These are phyloP conservation scores for Kuschelorhynchus macadamiae DNA, from an alignment of 2,888 invertebrate genomes.

Conservation along the genomic window DNA sequence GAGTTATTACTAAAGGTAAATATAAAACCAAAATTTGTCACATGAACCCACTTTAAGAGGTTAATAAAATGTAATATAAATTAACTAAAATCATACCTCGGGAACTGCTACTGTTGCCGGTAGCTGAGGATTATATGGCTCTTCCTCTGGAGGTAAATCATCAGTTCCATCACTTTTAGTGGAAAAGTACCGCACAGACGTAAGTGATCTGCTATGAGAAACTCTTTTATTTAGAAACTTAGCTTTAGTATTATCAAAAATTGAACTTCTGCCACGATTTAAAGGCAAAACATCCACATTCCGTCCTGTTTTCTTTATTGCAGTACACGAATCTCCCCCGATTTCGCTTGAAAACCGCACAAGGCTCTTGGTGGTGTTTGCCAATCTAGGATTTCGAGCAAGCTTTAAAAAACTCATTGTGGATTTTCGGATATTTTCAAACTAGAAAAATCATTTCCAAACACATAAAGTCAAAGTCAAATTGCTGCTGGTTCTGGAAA, in stretches of 20 bases:
- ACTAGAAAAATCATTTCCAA: constrained; percentile 39
- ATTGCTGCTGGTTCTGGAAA: constrained; percentile 4
- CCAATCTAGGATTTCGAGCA: constrained; percentile 22
- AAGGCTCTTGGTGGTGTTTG: constrained; percentile 23
- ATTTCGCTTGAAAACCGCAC: constrained; percentile 31
- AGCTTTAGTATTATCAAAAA: constrained; percentile 8
- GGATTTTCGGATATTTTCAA: constrained; percentile 24
- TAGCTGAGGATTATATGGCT: constrained; percentile 72
- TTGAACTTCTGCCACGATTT: background rate
- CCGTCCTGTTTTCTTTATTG: constrained; percentile 8
- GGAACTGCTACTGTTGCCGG: constrained; percentile 95
- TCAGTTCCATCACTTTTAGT: constrained; percentile 57
- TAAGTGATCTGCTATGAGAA: constrained; percentile 18
- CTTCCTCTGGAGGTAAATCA: constrained; percentile 62
- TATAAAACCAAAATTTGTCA: no score
- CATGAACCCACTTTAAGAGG: no score
- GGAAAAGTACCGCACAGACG: constrained; percentile 52
- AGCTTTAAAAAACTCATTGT: constrained; percentile 48
- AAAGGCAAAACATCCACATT: constrained; percentile 18
- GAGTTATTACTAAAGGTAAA: no score
- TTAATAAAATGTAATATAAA: no score
- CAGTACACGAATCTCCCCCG: background rate
- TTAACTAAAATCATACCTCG: constrained; percentile 71
- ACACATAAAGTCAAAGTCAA: constrained; percentile 21
- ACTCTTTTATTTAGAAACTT: constrained; percentile 18